phyloP scores from a whole-genome alignment of 2,888 invertebrate species.

The Tetranychus piercei region DNA sequence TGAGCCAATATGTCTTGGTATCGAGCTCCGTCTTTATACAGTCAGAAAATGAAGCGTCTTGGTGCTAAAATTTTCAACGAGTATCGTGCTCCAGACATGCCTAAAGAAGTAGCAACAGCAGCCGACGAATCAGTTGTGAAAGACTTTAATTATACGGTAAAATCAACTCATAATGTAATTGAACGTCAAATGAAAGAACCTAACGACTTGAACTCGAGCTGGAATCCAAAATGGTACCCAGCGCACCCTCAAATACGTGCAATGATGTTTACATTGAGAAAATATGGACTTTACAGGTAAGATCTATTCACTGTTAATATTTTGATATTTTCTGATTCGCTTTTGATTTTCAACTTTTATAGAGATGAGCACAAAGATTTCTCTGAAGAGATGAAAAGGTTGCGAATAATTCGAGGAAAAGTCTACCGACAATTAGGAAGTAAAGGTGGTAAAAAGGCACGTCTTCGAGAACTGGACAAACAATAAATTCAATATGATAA shows the following conservation, averaged over 20 bases:
- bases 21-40: conserved; percentile 10
- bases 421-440: conserved; percentile 1
- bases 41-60: conserved; percentile 19
- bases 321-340: background rate
- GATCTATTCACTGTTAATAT: background rate
- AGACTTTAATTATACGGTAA: background rate
- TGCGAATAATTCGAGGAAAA: conserved; percentile 54
- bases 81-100: conserved; percentile 17
- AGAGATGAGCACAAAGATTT: conserved; percentile 71
- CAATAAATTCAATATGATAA: background rate
- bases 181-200: conserved; percentile 11
- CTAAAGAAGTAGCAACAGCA: background rate
- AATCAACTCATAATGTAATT: background rate
- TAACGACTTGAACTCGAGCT: conserved; percentile 15
- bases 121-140: background rate
- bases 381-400: conserved; percentile 60
- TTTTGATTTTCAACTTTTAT: background rate
- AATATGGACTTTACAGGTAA: conserved; percentile 22
- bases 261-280: conserved; percentile 19
- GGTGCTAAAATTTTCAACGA: conserved; percentile 20
- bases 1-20: background rate
- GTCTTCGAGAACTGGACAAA: background rate
- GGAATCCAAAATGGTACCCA: conserved; percentile 21
- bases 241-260: conserved; percentile 20
- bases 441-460: background rate